Percentiles rank a stretch among this genome's conserved stretches.
phyloP scores from a whole-genome alignment of 2,888 invertebrate genomes.

The Drosophila rubida region DNA sequence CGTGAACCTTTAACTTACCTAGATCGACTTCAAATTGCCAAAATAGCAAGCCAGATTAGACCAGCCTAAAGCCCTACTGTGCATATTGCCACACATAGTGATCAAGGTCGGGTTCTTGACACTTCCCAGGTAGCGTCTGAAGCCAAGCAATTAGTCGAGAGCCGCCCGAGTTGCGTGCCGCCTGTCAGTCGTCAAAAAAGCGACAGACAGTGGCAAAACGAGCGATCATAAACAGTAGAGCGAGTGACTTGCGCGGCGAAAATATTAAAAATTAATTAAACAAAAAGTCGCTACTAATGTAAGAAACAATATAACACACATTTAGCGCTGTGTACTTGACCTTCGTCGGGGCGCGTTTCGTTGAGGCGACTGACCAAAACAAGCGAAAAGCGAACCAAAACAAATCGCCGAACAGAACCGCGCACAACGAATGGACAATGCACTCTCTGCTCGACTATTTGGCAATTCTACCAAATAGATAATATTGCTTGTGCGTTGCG shows the following conservation, averaged over 20 bases:
- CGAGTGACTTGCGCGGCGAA: slow-evolving; percentile 46
- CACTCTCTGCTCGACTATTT: background rate
- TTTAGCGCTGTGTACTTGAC: slow-evolving; percentile 75
- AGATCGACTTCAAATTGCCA: background rate
- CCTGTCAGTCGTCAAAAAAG: slow-evolving; percentile 67
- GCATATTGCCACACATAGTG: too few species aligned
- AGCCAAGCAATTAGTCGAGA: slow-evolving; percentile 61
- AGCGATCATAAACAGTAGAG: slow-evolving; percentile 1
- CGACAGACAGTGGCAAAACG: slow-evolving; percentile 15
- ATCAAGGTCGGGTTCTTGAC: slow-evolving; percentile 28
- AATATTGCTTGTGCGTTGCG: background rate
- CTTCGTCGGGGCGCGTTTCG: slow-evolving; percentile 53
- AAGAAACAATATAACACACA: slow-evolving; percentile 73
- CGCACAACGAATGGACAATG: background rate
- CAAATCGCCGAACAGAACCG: background rate
- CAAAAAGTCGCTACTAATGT: slow-evolving; percentile 72
- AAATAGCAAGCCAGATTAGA: too few species aligned
- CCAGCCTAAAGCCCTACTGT: too few species aligned
- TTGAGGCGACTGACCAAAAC: slow-evolving; percentile 47
- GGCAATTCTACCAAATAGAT: background rate
- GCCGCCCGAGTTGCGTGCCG: slow-evolving; percentile 69
- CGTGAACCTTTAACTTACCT: too few species aligned
- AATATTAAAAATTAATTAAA: slow-evolving; percentile 80
- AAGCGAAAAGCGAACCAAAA: slow-evolving; percentile 41
- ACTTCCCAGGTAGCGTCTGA: slow-evolving; percentile 21